Percentiles rank a stretch among this genome's conserved stretches.
Evolutionary conservation across 37 sponge, comb jelly and placozoan genomes (phyloP).

Genomic region (Aplysina aerophoba): DNA sequence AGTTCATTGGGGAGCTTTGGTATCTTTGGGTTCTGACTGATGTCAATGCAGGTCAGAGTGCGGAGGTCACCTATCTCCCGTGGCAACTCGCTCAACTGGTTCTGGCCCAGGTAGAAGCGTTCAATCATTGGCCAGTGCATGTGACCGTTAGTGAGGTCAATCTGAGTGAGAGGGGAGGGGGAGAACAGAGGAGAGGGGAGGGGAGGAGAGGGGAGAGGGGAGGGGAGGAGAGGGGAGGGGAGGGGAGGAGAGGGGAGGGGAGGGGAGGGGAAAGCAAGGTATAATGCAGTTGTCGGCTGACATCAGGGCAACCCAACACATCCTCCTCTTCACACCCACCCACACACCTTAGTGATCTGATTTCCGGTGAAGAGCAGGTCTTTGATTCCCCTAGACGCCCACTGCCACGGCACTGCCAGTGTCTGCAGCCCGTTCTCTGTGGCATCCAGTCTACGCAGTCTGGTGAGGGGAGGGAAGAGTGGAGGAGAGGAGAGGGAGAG

Average conservation of each 20-base stretch:
- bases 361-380: constrained; percentile 50
- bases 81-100: constrained; percentile 66
- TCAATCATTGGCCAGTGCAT: constrained; percentile 67
- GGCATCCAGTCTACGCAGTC: constrained; percentile 61
- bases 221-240: too few species aligned
- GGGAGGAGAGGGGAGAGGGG: too few species aligned
- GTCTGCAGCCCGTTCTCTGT: constrained; percentile 65
- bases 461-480: neutral
- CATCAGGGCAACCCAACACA: neutral
- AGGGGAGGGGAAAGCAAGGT: neutral
- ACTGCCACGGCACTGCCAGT: constrained; percentile 66
- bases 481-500: too few species aligned
- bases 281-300: neutral
- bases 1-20: constrained; percentile 77
- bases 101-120: constrained; percentile 49
- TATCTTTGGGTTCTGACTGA: constrained; percentile 74
- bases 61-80: constrained; percentile 57
- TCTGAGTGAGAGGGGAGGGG: neutral
- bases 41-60: constrained; percentile 56
- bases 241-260: neutral
- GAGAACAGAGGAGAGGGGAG: too few species aligned
- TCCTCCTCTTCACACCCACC: too few species aligned
- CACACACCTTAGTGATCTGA: constrained; percentile 30
- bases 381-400: constrained; percentile 62
- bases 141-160: constrained; percentile 44